These are phyloP conservation scores for Bombus terrestris DNA, from an alignment of 1,140 invertebrate genomes.

Conservation along the genomic window DNA sequence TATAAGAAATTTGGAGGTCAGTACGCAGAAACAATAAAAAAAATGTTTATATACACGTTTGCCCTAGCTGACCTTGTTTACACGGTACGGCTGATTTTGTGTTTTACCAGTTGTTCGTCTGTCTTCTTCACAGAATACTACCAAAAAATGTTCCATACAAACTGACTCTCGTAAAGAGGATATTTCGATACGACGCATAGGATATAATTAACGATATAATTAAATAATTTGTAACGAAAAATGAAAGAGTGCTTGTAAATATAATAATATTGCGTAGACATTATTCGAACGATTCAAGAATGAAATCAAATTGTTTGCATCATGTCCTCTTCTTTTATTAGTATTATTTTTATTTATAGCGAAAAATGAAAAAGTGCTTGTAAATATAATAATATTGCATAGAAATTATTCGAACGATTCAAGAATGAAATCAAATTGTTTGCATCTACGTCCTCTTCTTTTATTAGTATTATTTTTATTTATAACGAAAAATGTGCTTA, in stretches of 20 bases:
- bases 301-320: neutral
- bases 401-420: too few species aligned
- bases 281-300: too few species aligned
- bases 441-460: too few species aligned
- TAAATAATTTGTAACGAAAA: neutral
- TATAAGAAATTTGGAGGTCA: neutral
- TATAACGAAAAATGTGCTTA: neutral
- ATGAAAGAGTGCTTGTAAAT: too few species aligned
- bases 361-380: neutral
- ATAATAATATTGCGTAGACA: too few species aligned
- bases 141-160: neutral
- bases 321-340: too few species aligned
- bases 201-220: neutral
- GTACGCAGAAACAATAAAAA: constrained; percentile 34
- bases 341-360: neutral
- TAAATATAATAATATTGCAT: too few species aligned
- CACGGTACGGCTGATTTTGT: constrained; percentile 15
- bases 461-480: neutral
- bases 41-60: constrained; percentile 35
- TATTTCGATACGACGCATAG: neutral
- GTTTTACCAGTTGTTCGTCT: constrained; percentile 33
- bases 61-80: constrained; percentile 33
- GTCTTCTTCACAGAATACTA: neutral
- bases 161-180: neutral
- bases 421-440: neutral